Evolutionary conservation across 2,888 invertebrate genomes (phyloP).

Genomic region (Alloplasta piceator): DNA sequence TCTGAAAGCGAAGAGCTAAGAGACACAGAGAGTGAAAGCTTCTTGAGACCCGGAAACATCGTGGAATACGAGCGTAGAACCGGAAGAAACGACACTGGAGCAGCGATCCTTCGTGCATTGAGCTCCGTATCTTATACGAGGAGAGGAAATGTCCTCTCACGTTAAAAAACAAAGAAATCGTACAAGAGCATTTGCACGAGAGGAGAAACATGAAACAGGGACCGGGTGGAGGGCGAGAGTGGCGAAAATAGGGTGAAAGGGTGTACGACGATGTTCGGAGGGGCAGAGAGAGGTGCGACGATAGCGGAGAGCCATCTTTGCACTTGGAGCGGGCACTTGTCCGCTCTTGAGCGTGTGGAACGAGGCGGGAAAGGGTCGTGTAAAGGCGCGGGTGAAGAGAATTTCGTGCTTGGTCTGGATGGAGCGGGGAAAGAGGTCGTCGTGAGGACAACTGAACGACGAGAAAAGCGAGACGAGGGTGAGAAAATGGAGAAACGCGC

Average conservation of each 20-base stretch:
- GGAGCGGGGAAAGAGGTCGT: slow-evolving; percentile 51
- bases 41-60: slow-evolving; percentile 44
- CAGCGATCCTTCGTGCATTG: background rate
- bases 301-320: slow-evolving; percentile 45
- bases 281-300: slow-evolving; percentile 20
- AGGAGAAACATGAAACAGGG: slow-evolving; percentile 7
- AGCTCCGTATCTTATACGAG: background rate
- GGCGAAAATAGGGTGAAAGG: slow-evolving; percentile 20
- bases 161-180: slow-evolving; percentile 3
- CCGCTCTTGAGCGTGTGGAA: slow-evolving; percentile 60
- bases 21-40: background rate
- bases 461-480: slow-evolving; percentile 7
- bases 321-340: slow-evolving; percentile 64
- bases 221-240: slow-evolving; percentile 12
- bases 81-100: slow-evolving; percentile 53
- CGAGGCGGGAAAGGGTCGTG: slow-evolving; percentile 59
- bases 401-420: slow-evolving; percentile 58
- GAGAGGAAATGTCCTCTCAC: slow-evolving; percentile 51
- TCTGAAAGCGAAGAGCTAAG: slow-evolving; percentile 16
- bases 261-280: slow-evolving; percentile 37
- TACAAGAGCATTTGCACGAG: background rate
- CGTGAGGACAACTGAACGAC: slow-evolving; percentile 19
- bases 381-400: slow-evolving; percentile 50
- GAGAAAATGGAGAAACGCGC: slow-evolving; percentile 62
- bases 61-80: slow-evolving; percentile 40